Conservation (phyloP, 2,797 vertebrate species). For the Onychomys leucogaster region DNA sequence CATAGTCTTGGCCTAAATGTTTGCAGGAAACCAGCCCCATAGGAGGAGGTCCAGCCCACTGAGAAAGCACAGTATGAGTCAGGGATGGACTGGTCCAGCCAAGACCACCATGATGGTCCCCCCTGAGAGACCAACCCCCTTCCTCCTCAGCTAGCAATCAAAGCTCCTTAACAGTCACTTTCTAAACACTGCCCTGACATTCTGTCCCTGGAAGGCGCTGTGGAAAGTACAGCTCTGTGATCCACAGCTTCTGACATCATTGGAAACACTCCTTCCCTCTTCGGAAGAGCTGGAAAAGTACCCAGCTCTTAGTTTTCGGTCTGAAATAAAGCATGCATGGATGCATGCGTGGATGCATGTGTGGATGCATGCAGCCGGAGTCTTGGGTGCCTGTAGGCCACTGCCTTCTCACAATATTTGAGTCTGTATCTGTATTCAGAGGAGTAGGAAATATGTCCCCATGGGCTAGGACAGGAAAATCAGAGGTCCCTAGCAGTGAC, state of each 20-base stretch:
- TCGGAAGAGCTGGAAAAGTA: constrained; percentile 9
- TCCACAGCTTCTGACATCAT: constrained; percentile 61
- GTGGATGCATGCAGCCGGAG: not conserved
- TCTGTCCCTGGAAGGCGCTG: constrained; percentile 39
- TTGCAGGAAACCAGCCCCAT: constrained; percentile 61
- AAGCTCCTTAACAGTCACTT: not conserved
- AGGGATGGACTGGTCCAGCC: constrained; percentile 41
- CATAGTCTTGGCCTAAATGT: constrained; percentile 37
- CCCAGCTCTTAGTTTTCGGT: not conserved
- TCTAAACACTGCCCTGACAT: constrained; percentile 39
- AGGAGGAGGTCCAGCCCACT: constrained; percentile 22
- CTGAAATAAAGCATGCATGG: not conserved
- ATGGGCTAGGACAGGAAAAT: not conserved
- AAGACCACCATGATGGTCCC: constrained; percentile 58
- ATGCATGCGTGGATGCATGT: not conserved
- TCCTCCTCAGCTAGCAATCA: constrained; percentile 54
- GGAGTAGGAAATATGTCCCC: not conserved
- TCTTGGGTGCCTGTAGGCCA: not conserved
- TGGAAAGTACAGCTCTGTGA: constrained; percentile 46
- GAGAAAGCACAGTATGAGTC: constrained; percentile 9
- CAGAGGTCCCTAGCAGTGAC: not conserved
- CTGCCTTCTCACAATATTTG: constrained; percentile 13
- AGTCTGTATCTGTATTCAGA: not conserved
- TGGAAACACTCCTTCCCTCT: constrained; percentile 44
- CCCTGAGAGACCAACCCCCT: constrained; percentile 37